These are phyloP conservation scores for Melospiza melodia DNA, from an alignment of 2,113 vertebrate genomes.

Conservation along the genomic window DNA sequence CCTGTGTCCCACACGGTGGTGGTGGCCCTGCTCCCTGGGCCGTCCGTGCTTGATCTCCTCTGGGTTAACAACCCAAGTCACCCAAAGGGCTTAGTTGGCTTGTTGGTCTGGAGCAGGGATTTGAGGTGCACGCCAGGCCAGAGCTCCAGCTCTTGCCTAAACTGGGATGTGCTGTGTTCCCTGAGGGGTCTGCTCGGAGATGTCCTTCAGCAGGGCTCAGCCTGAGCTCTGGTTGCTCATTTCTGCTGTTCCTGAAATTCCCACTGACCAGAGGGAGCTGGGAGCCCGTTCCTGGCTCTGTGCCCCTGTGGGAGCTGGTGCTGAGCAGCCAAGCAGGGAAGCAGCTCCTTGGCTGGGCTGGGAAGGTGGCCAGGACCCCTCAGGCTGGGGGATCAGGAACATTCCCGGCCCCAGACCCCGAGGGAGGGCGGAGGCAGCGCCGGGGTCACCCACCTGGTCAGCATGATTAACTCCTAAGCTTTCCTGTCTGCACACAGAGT, in stretches of 20 bases:
- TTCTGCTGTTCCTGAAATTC: background rate
- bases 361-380: accelerated
- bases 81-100: background rate
- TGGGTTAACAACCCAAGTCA: accelerated
- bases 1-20: accelerated
- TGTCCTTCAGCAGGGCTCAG: background rate
- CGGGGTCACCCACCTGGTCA: background rate
- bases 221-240: background rate
- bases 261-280: accelerated
- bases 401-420: accelerated
- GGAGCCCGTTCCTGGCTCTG: background rate
- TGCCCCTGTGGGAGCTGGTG: accelerated
- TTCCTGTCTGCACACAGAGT: constrained; percentile 29
- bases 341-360: accelerated
- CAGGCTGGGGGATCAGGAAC: accelerated
- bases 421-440: background rate
- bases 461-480: constrained; percentile 24
- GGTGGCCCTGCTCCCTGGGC: background rate
- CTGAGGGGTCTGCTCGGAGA: background rate
- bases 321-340: accelerated
- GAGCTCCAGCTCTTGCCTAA: background rate
- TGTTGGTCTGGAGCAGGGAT: background rate
- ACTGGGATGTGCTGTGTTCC: background rate
- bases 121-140: background rate
- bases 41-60: background rate